phyloP scores from a whole-genome alignment of 2,113 vertebrate genomes.

The Xiphophorus hellerii region DNA sequence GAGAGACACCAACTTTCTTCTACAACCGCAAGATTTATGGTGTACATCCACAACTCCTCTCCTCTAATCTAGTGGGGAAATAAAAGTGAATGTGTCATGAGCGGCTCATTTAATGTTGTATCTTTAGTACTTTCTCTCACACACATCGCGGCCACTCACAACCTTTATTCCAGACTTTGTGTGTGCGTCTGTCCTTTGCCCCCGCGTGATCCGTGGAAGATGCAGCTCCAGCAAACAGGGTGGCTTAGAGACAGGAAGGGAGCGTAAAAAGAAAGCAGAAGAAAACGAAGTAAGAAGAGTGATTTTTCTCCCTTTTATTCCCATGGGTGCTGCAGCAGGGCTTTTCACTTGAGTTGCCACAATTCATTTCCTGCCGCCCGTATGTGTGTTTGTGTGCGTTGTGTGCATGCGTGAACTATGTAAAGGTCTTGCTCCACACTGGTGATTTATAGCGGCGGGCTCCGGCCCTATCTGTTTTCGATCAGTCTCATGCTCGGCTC shows the following conservation, averaged over 20 bases:
- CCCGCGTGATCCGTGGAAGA: conserved; percentile 46
- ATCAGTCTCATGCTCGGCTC: conserved; percentile 82
- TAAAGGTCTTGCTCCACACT: conserved; percentile 75
- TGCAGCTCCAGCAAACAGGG: conserved; percentile 52
- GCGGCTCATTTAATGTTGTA: conserved; percentile 11
- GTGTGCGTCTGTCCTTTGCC: conserved; percentile 39
- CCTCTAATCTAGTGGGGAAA: background rate
- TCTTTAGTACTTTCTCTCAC: conserved; percentile 14
- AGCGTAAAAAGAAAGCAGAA: conserved; percentile 39
- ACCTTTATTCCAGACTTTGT: conserved; percentile 4
- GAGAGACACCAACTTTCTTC: background rate
- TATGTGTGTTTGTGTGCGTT: conserved; percentile 51
- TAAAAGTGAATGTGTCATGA: conserved; percentile 35
- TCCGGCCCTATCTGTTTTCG: conserved; percentile 82
- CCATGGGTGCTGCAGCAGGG: conserved; percentile 70
- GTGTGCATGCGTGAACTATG: conserved; percentile 72
- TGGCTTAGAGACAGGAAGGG: conserved; percentile 61
- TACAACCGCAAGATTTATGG: background rate
- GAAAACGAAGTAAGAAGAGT: conserved; percentile 59
- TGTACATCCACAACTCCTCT: background rate
- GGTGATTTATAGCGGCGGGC: conserved; percentile 81
- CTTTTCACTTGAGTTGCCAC: conserved; percentile 78
- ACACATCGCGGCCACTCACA: conserved; percentile 11
- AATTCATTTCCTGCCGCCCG: conserved; percentile 78
- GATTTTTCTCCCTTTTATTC: conserved; percentile 74